Evolutionary conservation across 2,888 invertebrate species (phyloP).

Genomic region (Caradrina clavipalpis): DNA sequence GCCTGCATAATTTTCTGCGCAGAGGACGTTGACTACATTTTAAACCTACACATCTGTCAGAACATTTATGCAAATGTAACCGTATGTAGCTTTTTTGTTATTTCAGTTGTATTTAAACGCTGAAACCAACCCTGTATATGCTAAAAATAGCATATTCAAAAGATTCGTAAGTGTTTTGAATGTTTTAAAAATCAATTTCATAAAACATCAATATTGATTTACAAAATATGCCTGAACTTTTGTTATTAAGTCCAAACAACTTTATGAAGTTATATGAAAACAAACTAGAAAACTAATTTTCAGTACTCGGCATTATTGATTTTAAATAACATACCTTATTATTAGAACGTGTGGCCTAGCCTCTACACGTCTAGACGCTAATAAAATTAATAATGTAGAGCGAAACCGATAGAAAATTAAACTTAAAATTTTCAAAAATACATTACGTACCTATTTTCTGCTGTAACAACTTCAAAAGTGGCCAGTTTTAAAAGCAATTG

Average conservation of each 20-base stretch:
- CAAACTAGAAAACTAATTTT: constrained; percentile 1
- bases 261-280: background rate
- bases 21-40: constrained; percentile 41
- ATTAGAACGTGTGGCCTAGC: background rate
- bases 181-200: background rate
- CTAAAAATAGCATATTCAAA: too few species aligned
- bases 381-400: background rate
- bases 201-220: background rate
- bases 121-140: constrained; percentile 9
- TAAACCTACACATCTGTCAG: constrained; percentile 50
- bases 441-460: background rate
- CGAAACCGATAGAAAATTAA: background rate
- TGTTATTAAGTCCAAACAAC: background rate
- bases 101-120: constrained; percentile 13
- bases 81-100: constrained; percentile 52
- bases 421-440: background rate
- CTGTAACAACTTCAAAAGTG: background rate
- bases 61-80: constrained; percentile 55
- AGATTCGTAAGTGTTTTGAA: background rate
- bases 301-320: background rate
- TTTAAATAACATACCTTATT: background rate
- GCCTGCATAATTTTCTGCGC: constrained; percentile 59
- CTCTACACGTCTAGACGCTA: background rate
- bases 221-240: background rate
- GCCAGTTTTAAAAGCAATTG: constrained; percentile 22